phyloP scores from a whole-genome alignment of 2,113 vertebrate species.

The Zingel zingel region DNA sequence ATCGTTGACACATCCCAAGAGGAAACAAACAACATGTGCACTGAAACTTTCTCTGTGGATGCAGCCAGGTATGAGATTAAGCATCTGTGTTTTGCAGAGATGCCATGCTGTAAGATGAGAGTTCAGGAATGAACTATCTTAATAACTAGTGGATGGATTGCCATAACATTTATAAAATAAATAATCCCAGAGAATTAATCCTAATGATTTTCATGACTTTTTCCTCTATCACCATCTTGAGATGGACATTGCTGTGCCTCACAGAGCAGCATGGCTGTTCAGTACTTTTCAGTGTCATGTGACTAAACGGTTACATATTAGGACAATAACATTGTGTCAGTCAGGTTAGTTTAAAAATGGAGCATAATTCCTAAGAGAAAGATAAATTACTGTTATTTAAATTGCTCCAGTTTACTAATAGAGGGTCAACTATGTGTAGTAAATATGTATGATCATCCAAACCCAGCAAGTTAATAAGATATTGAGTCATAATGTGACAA shows the following conservation, averaged over 20 bases:
- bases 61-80: neutral
- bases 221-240: neutral
- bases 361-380: too few species aligned
- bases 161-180: neutral
- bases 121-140: neutral
- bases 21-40: conserved; percentile 27
- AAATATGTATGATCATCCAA: too few species aligned
- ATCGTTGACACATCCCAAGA: conserved; percentile 44
- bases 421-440: too few species aligned
- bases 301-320: neutral
- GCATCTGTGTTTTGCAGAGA: conserved; percentile 19
- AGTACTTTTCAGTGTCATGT: neutral
- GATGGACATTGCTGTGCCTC: neutral
- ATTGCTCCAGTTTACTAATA: too few species aligned
- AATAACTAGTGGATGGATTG: neutral
- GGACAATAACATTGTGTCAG: neutral
- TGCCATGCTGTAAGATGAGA: neutral
- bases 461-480: too few species aligned
- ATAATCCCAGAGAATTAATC: neutral
- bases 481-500: neutral
- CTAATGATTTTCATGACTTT: neutral
- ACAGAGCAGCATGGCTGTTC: neutral
- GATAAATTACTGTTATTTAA: neutral
- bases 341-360: neutral
- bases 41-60: conserved; percentile 25